Base-by-base conservation (phyloP, 2,113 vertebrate genomes). In the Triplophysa rosa region DNA sequence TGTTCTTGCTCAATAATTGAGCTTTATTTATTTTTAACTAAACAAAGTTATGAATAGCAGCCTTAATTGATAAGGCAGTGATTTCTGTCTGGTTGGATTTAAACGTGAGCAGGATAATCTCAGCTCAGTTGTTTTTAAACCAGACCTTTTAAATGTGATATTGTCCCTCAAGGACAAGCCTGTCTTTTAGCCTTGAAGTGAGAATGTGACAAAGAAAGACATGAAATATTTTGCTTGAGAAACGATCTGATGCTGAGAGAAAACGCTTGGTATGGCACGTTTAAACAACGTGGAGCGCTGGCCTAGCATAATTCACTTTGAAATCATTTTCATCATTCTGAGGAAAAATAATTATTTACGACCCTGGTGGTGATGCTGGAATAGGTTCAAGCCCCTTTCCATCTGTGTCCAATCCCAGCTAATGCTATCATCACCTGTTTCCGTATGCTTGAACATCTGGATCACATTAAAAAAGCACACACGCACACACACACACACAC, bases 391-490 rank as follows among this genome's bases (percentile, higher is more conserved):
- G 87, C 87, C 89, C 84, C 87, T 85, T 90, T 92, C 89, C 90
- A 94, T 95, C 92, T 93, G 93, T 94, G 94, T 93, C 90, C 92
- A 90, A 89, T 96, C 91, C 89, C 79, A 77, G 91, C 91, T 94
- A 94, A 91, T 93, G 93, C 93, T 96, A 95, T 97, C 96, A 96
- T 95, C 96, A 96, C 96, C 95, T 95, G 95, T 94, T 93, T 95
- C 92, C 87, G 73, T 91, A 92, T 91, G 94, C 92, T 84, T 82
- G 64, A 90, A 93, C 96, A 97, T 96, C 95, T 97, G 95, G 94
- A 90, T 91, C 89, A 86, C 90, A 95, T 97, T 95, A 94, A 86
- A 82, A 86, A 78, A 84, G 87, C 40, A 45, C 54, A 29, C 33
- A 68, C 66, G 2, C 26, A 26, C 26, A 26, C 26, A 26, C 26